These are phyloP conservation scores for Copidosoma floridanum DNA, from an alignment of 1,140 invertebrate genomes.

Conservation along the genomic window DNA sequence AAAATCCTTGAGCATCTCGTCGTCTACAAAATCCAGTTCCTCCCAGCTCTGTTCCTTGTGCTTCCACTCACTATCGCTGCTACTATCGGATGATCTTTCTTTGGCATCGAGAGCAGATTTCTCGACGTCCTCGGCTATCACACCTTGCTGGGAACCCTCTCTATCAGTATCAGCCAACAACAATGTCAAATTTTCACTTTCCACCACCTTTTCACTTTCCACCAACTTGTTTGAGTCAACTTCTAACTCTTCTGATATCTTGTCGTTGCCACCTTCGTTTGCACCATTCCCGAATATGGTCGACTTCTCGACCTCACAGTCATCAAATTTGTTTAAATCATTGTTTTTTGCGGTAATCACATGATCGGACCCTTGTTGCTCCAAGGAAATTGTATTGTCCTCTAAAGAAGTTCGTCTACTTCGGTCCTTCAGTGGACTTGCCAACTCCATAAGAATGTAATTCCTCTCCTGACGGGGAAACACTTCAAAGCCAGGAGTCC, in stretches of 20 bases:
- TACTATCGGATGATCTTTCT: conserved; percentile 31
- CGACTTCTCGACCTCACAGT: too few relatives aligned
- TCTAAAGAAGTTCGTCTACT: conserved; percentile 4
- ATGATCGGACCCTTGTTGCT: not conserved
- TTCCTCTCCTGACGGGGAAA: conserved; percentile 39
- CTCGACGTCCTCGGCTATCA: conserved; percentile 4
- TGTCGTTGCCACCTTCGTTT: not conserved
- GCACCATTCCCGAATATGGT: too few relatives aligned
- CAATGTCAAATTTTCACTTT: not conserved
- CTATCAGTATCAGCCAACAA: not conserved
- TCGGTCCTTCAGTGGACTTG: conserved; percentile 34
- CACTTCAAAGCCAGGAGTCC: conserved; percentile 27
- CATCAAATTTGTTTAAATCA: too few relatives aligned
- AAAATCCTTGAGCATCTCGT: conserved; percentile 55
- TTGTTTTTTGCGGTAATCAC: too few relatives aligned
- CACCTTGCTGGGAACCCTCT: not conserved
- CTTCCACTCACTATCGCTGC: conserved; percentile 42
- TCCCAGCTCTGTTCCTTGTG: conserved; percentile 54
- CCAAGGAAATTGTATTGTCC: not conserved
- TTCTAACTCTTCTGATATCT: not conserved
- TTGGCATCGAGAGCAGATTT: conserved; percentile 6
- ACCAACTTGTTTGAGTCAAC: conserved; percentile 1
- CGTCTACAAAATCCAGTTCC: conserved; percentile 56
- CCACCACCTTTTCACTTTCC: not conserved
- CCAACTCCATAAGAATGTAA: conserved; percentile 37